Conservation (phyloP, 2,888 invertebrate species). For the Horisme vitalbata region DNA sequence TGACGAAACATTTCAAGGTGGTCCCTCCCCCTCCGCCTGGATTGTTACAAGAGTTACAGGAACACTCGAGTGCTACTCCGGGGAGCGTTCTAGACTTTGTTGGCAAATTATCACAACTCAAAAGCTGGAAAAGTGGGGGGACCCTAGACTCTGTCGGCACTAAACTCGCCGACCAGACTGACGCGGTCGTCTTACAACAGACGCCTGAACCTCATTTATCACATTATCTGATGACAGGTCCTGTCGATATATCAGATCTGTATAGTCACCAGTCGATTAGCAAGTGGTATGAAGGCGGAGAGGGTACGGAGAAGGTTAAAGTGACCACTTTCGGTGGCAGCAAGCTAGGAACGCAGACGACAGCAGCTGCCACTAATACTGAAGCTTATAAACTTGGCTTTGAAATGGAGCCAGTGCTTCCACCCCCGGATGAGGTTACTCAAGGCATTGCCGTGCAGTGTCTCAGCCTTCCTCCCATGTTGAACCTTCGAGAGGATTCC, state of each 20-base stretch:
- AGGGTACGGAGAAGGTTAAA: slow-evolving; percentile 68
- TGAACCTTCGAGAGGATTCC: slow-evolving; percentile 74
- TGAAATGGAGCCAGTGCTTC: slow-evolving; percentile 63
- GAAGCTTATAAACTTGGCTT: too few relatives aligned
- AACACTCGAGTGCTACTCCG: slow-evolving; percentile 49
- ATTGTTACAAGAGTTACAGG: slow-evolving; percentile 63
- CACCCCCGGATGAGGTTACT: slow-evolving; percentile 66
- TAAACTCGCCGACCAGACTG: slow-evolving; percentile 70
- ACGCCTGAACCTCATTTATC: slow-evolving; percentile 57
- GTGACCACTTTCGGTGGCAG: slow-evolving; percentile 59
- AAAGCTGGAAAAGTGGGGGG: slow-evolving; percentile 72
- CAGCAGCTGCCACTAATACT: slow-evolving; percentile 64
- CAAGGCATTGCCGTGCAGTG: slow-evolving; percentile 83
- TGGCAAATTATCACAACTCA: slow-evolving; percentile 70
- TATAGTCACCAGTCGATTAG: slow-evolving; percentile 20
- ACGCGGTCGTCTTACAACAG: slow-evolving; percentile 58
- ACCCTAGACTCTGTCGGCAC: slow-evolving; percentile 69
- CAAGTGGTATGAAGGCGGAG: slow-evolving; percentile 73
- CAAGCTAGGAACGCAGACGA: slow-evolving; percentile 66
- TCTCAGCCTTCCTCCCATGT: slow-evolving; percentile 75
- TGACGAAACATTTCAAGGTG: slow-evolving; percentile 68
- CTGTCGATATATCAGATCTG: slow-evolving; percentile 71
- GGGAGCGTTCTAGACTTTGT: slow-evolving; percentile 70
- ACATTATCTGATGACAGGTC: slow-evolving; percentile 73
- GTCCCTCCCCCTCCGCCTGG: slow-evolving; percentile 64